Conservation (phyloP, 2,888 invertebrate genomes). For the Tenthredo notha region DNA sequence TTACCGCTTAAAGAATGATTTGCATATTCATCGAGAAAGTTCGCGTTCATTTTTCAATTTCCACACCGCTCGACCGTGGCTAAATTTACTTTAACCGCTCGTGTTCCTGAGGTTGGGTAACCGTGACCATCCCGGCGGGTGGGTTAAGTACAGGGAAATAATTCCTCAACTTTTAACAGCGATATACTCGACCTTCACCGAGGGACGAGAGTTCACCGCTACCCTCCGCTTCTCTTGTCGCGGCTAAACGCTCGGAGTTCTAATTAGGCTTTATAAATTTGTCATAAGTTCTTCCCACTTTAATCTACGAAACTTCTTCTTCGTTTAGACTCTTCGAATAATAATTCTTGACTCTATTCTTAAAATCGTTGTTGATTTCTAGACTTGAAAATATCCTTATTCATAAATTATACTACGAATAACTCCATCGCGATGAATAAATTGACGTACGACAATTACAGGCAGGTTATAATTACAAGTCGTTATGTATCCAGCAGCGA, state of each 20-base stretch:
- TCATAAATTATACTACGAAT: neutral
- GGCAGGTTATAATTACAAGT: neutral
- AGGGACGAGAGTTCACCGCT: conserved; percentile 21
- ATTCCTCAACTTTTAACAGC: conserved; percentile 44
- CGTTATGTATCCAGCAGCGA: neutral
- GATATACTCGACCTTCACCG: conserved; percentile 40
- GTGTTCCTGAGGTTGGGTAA: conserved; percentile 19
- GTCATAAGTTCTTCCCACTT: conserved; percentile 2
- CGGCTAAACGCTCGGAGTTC: conserved; percentile 18
- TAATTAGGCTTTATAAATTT: conserved; percentile 27
- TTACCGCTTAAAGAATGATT: conserved; percentile 60
- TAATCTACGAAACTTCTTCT: neutral
- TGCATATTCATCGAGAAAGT: conserved; percentile 69
- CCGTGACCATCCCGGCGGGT: conserved; percentile 44
- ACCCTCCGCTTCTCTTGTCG: neutral
- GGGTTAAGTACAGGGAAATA: conserved; percentile 41
- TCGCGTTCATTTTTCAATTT: conserved; percentile 68
- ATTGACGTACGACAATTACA: neutral
- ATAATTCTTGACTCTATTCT: neutral
- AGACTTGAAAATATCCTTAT: neutral
- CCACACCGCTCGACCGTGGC: conserved; percentile 54
- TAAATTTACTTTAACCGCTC: conserved; percentile 50
- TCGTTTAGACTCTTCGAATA: neutral
- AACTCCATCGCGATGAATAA: neutral
- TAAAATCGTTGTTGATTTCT: neutral